phyloP scores from a whole-genome alignment of 1,140 invertebrate genomes.

The Drosophila ambigua region DNA sequence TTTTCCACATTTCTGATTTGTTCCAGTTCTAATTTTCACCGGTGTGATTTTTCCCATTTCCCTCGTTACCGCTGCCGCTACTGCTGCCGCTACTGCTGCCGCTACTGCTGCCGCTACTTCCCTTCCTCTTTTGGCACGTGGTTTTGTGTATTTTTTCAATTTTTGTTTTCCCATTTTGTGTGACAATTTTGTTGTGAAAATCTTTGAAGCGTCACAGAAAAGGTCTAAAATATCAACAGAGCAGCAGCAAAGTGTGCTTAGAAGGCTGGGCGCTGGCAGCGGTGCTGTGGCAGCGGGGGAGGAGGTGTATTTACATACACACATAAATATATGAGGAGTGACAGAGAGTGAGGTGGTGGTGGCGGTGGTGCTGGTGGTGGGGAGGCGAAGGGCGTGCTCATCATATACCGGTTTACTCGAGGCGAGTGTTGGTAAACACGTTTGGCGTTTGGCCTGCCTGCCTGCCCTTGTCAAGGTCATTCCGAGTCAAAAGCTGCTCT shows the following conservation, averaged over 20 bases:
- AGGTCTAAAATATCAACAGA: conserved; percentile 47
- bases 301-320: background rate
- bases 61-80: background rate
- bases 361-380: conserved; percentile 1
- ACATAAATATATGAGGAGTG: background rate
- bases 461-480: conserved; percentile 77
- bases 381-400: background rate
- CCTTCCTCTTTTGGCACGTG: conserved; percentile 4
- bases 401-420: conserved; percentile 58
- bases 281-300: background rate
- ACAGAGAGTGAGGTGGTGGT: background rate
- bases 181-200: conserved; percentile 32
- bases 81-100: background rate
- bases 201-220: conserved; percentile 69
- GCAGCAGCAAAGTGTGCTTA: too few species aligned
- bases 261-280: background rate
- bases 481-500: conserved; percentile 38
- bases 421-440: conserved; percentile 58
- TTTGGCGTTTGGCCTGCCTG: conserved; percentile 34
- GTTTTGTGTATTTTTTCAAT: background rate
- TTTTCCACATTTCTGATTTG: too few species aligned
- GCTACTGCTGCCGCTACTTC: too few species aligned
- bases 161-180: conserved; percentile 3
- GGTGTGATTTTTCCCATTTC: background rate
- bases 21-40: conserved; percentile 1